Evolutionary conservation across 2,797 vertebrate genomes (phyloP).

Genomic region (Ptychobarbus kaznakovi): DNA sequence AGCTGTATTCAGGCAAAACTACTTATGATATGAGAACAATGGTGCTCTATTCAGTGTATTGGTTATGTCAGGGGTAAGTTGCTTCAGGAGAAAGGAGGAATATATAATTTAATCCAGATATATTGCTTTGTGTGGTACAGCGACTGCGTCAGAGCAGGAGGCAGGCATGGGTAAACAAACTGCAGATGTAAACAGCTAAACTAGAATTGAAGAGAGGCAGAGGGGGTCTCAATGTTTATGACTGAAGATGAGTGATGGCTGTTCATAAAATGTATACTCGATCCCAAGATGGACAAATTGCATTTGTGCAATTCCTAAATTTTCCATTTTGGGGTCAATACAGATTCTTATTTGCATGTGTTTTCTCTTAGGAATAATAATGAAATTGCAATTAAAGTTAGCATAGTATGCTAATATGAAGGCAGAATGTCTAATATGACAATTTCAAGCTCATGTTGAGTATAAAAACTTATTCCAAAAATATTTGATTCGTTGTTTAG

Average conservation of each 20-base stretch:
- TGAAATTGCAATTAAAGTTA: not conserved
- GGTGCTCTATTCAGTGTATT: slow-evolving; percentile 7
- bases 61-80: slow-evolving; percentile 5
- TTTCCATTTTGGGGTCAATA: not conserved
- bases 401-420: slow-evolving; percentile 4
- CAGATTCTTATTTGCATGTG: not conserved
- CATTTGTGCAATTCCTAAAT: not conserved
- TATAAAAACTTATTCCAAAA: not conserved
- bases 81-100: slow-evolving; percentile 56
- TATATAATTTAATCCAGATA: slow-evolving; percentile 71
- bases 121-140: slow-evolving; percentile 62
- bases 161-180: slow-evolving; percentile 60
- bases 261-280: not conserved
- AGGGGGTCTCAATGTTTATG: not conserved
- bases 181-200: slow-evolving; percentile 50
- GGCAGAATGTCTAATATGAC: not conserved
- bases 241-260: not conserved
- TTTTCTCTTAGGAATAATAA: not conserved
- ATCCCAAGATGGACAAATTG: not conserved
- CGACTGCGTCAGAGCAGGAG: slow-evolving; percentile 64
- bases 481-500: too few relatives aligned
- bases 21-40: slow-evolving; percentile 34
- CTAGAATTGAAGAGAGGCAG: slow-evolving; percentile 31
- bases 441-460: not conserved
- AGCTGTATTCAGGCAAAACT: not conserved